Evolutionary conservation across 2,113 vertebrate species (phyloP).

Genomic region (Lophotis ruficrista): DNA sequence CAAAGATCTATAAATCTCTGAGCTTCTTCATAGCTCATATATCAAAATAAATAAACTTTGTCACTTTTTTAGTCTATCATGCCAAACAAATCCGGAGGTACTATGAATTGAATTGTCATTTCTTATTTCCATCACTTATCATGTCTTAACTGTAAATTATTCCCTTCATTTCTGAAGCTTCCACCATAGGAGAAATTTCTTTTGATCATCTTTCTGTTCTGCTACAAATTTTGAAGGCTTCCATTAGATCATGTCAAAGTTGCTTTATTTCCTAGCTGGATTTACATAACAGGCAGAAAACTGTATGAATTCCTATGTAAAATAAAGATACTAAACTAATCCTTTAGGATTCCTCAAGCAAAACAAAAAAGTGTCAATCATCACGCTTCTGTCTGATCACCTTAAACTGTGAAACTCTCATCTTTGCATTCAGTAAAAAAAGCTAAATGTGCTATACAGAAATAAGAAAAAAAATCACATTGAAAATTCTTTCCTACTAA

Average conservation of each 20-base stretch:
- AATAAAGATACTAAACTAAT: conserved; percentile 12
- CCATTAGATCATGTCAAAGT: conserved; percentile 57
- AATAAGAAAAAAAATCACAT: not conserved
- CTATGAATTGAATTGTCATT: conserved; percentile 9
- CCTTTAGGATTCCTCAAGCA: not conserved
- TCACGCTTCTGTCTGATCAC: not conserved
- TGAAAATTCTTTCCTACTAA: not conserved
- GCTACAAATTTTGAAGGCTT: conserved; percentile 40
- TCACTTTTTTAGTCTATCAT: not conserved
- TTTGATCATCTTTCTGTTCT: conserved; percentile 33
- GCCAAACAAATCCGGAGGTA: not conserved
- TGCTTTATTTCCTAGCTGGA: conserved; percentile 33
- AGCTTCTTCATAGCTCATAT: not conserved
- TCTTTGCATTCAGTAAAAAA: not conserved
- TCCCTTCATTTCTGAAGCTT: not conserved
- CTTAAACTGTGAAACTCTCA: not conserved
- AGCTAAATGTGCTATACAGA: not conserved
- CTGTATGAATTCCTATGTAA: not conserved
- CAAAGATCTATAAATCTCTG: not conserved
- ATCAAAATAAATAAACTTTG: not conserved
- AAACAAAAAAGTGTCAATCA: not conserved
- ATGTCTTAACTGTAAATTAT: conserved; percentile 39
- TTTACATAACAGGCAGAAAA: conserved; percentile 26
- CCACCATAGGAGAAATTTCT: conserved; percentile 4
- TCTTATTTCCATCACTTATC: conserved; percentile 37